Conservation (phyloP, 2,888 invertebrate genomes). For the Tachystola acroxantha region DNA sequence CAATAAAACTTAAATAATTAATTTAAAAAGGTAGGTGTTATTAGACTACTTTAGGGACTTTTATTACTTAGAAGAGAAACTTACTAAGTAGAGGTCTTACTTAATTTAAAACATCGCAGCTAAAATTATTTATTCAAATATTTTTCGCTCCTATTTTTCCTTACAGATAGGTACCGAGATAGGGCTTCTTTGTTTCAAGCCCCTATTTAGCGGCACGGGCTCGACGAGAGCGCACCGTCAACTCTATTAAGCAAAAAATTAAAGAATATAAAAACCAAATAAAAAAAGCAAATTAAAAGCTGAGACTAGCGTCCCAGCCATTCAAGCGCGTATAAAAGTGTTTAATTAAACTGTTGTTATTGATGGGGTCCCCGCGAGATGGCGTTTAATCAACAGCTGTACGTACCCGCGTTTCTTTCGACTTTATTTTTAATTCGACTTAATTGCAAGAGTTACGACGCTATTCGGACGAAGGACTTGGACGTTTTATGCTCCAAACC, state of each 20-base stretch:
- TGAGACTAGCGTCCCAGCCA: conserved; percentile 50
- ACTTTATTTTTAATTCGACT: conserved; percentile 72
- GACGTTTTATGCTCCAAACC: conserved; percentile 51
- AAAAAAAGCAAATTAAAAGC: conserved; percentile 61
- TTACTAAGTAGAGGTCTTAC: too few relatives aligned
- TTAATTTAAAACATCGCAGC: too few relatives aligned
- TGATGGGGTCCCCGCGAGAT: conserved; percentile 73
- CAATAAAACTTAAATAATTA: too few relatives aligned
- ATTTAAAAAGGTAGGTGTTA: too few relatives aligned
- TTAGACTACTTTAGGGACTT: too few relatives aligned
- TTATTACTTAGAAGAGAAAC: too few relatives aligned
- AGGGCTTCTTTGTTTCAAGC: conserved; percentile 36
- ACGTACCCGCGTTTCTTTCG: conserved; percentile 42
- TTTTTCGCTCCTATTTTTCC: conserved; percentile 11
- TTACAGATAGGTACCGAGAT: conserved; percentile 20
- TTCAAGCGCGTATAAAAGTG: conserved; percentile 70
- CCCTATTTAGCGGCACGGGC: conserved; percentile 30
- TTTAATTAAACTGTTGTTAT: conserved; percentile 76
- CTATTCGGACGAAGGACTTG: conserved; percentile 40
- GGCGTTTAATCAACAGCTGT: conserved; percentile 71
- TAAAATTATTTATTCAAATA: conserved; percentile 3
- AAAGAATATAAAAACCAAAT: conserved; percentile 36
- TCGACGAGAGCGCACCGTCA: conserved; percentile 30
- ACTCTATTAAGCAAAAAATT: conserved; percentile 52
- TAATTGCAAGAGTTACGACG: conserved; percentile 71